Percentiles rank a stretch among this genome's conserved stretches.
These are phyloP conservation scores for Caracal caracal DNA, from an alignment of 2,113 vertebrate genomes.

Conservation along the genomic window DNA sequence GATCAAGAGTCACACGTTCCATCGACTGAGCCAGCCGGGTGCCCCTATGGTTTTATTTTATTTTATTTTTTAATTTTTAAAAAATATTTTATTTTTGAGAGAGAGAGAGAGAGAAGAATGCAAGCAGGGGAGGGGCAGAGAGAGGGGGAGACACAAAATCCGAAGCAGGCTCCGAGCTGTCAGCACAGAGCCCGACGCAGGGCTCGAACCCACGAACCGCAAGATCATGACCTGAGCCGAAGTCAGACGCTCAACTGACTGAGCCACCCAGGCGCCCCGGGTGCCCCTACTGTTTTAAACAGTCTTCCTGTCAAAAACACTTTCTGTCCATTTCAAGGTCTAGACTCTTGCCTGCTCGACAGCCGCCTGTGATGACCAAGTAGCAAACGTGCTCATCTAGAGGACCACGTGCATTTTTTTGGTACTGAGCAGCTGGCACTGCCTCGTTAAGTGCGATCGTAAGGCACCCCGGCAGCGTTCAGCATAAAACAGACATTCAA, in stretches of 20 bases:
- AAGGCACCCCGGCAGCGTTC: neutral
- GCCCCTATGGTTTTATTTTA: no score
- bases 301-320: neutral
- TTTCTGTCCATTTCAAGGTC: neutral
- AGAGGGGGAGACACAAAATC: no score
- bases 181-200: no score
- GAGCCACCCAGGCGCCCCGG: neutral
- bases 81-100: no score
- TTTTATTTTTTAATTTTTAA: no score
- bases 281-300: neutral
- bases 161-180: no score
- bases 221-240: no score
- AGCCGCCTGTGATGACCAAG: neutral
- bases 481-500: neutral
- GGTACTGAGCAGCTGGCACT: neutral
- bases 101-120: no score
- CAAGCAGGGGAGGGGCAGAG: no score
- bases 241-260: neutral
- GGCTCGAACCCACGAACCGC: no score
- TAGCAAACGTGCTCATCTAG: neutral
- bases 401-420: neutral
- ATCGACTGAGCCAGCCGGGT: neutral
- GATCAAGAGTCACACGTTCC: neutral
- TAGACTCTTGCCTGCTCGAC: neutral
- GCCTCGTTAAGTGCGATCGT: accelerated